Base-by-base conservation (phyloP, 1,140 invertebrate species). In the Ctenoplectra terminalis region DNA sequence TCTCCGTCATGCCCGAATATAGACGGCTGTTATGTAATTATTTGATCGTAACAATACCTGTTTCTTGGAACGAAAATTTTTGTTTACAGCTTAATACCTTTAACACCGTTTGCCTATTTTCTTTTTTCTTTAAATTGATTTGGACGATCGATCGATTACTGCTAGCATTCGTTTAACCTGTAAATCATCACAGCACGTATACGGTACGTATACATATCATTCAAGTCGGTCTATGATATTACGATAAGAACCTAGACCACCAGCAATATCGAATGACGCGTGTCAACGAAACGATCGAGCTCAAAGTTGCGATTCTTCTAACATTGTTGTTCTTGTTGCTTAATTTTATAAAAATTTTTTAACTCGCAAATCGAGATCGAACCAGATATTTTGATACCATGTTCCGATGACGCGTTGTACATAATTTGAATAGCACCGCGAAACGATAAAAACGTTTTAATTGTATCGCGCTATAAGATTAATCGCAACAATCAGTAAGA, bases 11-110 rank as follows among this genome's bases (percentile, higher is more conserved):
- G 54, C 29, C 54, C 67, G 54, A 78, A 71, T 60, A 71, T 78
- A 71, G 54, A 70, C 29, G 15, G 17, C 23, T 48, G 52, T 78
- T 78, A 71, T 48, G 48, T 71, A 76, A 76, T 67, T 75, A 37
- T 50, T 15, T 37, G n/a, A 52, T 52, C 52, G 40, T 9, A 29
- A 20, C n/a, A n/a, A 71, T 60, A 56, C 29, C 43, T 31, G 72
- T 48, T 50, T 63, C 31, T 26, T 23, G 9, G 46, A 63, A 74
- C 46, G 6, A 11, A 0, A 75, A 66, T 3, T 52, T 63, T 48
- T 1, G 13, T 23, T 7, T 9, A 23, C 17, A 4, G 4, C 15
- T 29, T 26, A 23, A 17, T 11, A 11, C 31, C 58, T 26, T 20
- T 61, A n/a, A 2, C 37, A 31, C 9, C 5, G 8, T 13, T 34